These are phyloP conservation scores for Caenorhabditis sulstoni DNA, from an alignment of 2,888 invertebrate genomes.

Conservation along the genomic window DNA sequence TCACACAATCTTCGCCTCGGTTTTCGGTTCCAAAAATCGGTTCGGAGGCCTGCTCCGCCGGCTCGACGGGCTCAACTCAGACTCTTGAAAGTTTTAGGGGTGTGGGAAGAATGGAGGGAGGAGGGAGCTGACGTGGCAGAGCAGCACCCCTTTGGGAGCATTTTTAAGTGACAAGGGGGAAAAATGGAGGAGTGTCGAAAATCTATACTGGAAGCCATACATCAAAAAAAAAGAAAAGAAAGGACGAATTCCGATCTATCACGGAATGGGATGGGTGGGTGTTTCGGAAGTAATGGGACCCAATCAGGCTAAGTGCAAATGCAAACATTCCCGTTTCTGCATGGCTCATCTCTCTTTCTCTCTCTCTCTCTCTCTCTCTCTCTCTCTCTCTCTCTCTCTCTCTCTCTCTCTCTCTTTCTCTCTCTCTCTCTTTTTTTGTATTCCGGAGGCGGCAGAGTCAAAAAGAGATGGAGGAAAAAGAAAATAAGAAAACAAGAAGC, in stretches of 20 bases:
- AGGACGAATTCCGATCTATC: too few relatives aligned
- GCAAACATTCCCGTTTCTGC: constrained; percentile 13
- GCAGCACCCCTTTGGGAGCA: too few relatives aligned
- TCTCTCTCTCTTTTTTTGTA: background rate
- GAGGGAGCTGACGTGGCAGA: too few relatives aligned
- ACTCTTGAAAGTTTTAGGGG: too few relatives aligned
- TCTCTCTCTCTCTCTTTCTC: constrained; percentile 1
- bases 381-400: constrained; percentile 13
- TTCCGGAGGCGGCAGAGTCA: constrained; percentile 11
- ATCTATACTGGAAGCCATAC: constrained; percentile 5
- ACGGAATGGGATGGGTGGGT: background rate
- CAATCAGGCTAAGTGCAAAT: constrained; percentile 29
- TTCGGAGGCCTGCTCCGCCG: too few relatives aligned
- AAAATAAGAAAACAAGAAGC: too few relatives aligned
- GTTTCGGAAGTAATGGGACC: background rate
- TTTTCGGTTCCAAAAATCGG: too few relatives aligned
- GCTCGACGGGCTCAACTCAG: too few relatives aligned
- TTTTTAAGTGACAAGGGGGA: too few relatives aligned
- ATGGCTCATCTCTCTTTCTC: constrained; percentile 21
- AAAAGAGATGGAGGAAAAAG: constrained; percentile 2
- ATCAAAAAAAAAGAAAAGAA: too few relatives aligned
- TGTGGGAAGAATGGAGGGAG: too few relatives aligned
- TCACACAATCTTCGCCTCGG: too few relatives aligned
- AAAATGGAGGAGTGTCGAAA: background rate
- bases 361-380: constrained; percentile 9